These are phyloP conservation scores for Eilema sororculum DNA, from an alignment of 2,888 invertebrate genomes.

Conservation along the genomic window DNA sequence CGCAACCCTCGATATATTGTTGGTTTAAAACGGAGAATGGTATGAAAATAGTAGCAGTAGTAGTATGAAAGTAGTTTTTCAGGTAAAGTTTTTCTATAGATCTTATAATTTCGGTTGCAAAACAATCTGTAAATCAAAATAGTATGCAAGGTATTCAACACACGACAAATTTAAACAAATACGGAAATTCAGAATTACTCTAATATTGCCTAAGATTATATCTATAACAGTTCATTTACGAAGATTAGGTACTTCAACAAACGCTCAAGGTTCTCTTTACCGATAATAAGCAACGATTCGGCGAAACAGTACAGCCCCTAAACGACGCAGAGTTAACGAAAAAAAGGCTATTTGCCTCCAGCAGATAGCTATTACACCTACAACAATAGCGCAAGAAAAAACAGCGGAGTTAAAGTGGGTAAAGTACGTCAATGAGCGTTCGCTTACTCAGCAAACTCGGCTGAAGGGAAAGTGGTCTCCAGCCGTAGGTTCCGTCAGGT, in stretches of 20 bases:
- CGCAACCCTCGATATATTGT: too few species aligned
- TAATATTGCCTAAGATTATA: neutral
- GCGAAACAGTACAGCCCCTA: constrained; percentile 44
- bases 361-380: constrained; percentile 50
- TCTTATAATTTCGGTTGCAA: neutral
- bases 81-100: neutral
- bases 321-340: constrained; percentile 38
- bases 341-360: constrained; percentile 47
- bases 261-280: constrained; percentile 16
- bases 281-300: constrained; percentile 34
- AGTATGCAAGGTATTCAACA: too few species aligned
- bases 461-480: constrained; percentile 51
- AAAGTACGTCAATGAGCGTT: constrained; percentile 62
- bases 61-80: neutral
- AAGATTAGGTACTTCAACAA: constrained; percentile 7
- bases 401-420: constrained; percentile 58
- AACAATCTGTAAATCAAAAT: neutral
- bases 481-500: constrained; percentile 52
- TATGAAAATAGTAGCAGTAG: too few species aligned
- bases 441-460: constrained; percentile 67
- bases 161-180: neutral
- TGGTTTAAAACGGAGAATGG: too few species aligned
- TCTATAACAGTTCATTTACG: neutral
- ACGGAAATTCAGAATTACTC: too few species aligned
- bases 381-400: constrained; percentile 53